Conservation (phyloP, 2,797 vertebrate genomes). For the Pristis pectinata region DNA sequence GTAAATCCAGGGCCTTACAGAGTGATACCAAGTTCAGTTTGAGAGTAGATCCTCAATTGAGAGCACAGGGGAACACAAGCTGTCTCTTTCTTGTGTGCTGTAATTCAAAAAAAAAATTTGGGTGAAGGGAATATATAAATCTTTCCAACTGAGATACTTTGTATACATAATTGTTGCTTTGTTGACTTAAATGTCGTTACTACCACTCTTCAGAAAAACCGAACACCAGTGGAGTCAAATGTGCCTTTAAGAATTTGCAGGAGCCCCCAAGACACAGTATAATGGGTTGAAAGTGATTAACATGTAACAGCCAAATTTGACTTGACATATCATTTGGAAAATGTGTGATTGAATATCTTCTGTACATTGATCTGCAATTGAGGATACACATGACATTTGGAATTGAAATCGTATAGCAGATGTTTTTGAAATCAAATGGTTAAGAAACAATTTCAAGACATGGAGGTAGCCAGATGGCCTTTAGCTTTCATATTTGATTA, state of each 20-base stretch:
- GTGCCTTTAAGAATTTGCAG: background rate
- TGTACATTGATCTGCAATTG: background rate
- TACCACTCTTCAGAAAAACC: too few species aligned
- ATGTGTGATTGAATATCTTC: background rate
- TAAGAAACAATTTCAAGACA: background rate
- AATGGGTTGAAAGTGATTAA: background rate
- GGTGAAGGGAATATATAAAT: too few species aligned
- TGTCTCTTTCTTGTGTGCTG: too few species aligned
- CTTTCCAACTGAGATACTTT: too few species aligned
- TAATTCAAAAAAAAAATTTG: too few species aligned
- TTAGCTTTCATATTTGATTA: background rate
- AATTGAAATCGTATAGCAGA: background rate
- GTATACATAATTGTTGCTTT: too few species aligned
- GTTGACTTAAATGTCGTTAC: too few species aligned
- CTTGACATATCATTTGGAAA: background rate
- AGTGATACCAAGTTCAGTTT: too few species aligned
- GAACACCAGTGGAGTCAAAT: too few species aligned
- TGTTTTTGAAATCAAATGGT: background rate
- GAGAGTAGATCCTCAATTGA: too few species aligned
- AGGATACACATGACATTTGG: background rate
- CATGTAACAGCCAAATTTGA: background rate
- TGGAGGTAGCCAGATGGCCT: background rate
- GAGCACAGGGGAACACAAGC: too few species aligned
- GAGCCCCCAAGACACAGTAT: background rate
- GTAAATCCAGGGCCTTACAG: too few species aligned